Percentiles rank a stretch among this genome's conserved stretches.
phyloP scores from a whole-genome alignment of 2,797 vertebrate genomes.

The Smutsia gigantea region DNA sequence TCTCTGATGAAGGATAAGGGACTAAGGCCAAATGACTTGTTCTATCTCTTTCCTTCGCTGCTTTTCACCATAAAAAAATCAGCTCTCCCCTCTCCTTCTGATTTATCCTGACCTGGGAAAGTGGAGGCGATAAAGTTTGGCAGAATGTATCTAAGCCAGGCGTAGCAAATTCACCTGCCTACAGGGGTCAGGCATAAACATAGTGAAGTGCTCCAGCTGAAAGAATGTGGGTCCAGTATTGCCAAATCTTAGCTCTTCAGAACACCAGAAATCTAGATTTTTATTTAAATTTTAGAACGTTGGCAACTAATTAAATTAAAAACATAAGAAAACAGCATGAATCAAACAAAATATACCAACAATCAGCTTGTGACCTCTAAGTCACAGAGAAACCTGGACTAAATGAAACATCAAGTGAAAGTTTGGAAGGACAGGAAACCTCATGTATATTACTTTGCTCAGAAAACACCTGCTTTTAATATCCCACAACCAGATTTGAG shows the following conservation, averaged over 20 bases:
- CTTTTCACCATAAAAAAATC: background rate
- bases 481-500: background rate
- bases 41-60: background rate
- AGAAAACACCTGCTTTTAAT: background rate
- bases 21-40: background rate
- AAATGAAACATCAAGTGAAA: background rate
- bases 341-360: background rate
- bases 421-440: background rate
- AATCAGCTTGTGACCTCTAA: background rate
- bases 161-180: background rate
- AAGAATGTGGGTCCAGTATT: background rate
- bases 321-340: background rate
- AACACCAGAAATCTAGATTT: constrained; percentile 7
- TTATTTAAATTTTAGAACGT: constrained; percentile 10
- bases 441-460: background rate
- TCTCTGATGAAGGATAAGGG: background rate
- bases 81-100: background rate
- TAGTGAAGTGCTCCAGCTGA: background rate
- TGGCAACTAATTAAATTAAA: background rate
- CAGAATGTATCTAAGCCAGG: background rate
- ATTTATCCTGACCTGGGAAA: background rate
- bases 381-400: background rate
- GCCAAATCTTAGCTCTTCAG: constrained; percentile 48
- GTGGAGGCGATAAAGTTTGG: background rate
- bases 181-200: background rate